Conservation (phyloP, 2,797 vertebrate genomes). For the Lacerta bilineata region DNA sequence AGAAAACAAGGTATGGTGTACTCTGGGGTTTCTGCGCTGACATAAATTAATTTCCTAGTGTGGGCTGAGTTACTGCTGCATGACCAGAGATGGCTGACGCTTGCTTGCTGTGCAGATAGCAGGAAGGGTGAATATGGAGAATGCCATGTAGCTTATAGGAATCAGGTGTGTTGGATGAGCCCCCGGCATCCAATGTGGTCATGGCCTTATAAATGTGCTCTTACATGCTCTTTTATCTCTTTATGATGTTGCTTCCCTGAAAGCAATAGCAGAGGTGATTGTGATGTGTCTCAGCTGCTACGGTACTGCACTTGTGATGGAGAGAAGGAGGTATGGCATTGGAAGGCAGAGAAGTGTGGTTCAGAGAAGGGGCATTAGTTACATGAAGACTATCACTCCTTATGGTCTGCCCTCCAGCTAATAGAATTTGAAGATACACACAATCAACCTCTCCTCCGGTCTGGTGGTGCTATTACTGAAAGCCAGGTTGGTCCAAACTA, state of each 20-base stretch:
- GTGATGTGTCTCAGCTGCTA: too few relatives aligned
- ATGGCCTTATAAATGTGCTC: background rate
- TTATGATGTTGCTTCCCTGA: background rate
- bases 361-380: too few relatives aligned
- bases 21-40: background rate
- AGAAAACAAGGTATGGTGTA: background rate
- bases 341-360: too few relatives aligned
- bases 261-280: background rate
- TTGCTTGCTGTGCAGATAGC: background rate
- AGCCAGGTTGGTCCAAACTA: too few relatives aligned
- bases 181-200: background rate
- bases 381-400: too few relatives aligned
- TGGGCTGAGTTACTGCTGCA: background rate
- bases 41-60: background rate
- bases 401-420: too few relatives aligned
- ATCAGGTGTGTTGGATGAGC: background rate
- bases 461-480: too few relatives aligned
- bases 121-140: background rate
- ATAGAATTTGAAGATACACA: too few relatives aligned
- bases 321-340: too few relatives aligned
- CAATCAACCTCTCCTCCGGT: too few relatives aligned
- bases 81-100: background rate
- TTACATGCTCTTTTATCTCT: background rate
- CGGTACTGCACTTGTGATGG: too few relatives aligned
- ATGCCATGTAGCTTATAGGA: background rate